phyloP scores from a whole-genome alignment of 2,797 vertebrate genomes.

The Sus cebifrons region DNA sequence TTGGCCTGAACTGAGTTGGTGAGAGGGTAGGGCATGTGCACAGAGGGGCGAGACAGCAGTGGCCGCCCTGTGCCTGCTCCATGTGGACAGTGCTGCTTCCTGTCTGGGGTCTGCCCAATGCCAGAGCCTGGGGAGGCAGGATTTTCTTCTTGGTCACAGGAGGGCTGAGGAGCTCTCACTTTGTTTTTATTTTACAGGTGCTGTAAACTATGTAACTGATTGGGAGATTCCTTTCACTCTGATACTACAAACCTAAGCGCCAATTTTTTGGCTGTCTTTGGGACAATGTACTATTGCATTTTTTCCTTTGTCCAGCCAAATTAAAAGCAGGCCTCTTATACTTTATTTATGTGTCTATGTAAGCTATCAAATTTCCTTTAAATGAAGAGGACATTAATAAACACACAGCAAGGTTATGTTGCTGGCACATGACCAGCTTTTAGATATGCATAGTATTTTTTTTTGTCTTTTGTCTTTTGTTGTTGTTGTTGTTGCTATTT shows the following conservation, averaged over 20 bases:
- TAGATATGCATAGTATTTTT: not conserved
- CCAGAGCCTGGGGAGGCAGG: not conserved
- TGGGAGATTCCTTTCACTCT: not conserved
- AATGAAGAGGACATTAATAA: not conserved
- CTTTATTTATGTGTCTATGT: not conserved
- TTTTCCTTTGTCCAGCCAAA: not conserved
- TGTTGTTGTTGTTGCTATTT: no score
- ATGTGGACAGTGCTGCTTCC: accelerated
- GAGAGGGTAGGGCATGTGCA: accelerated
- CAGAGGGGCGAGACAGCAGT: not conserved
- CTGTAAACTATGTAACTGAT: no score
- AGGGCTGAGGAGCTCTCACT: accelerated
- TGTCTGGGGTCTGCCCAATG: not conserved
- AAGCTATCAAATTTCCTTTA: not conserved
- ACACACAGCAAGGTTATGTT: not conserved
- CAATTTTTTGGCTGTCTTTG: not conserved
- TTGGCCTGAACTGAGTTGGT: accelerated
- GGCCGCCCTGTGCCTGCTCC: accelerated
- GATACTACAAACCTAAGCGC: not conserved
- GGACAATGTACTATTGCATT: not conserved
- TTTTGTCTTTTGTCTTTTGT: no score
- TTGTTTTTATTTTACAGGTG: not conserved
- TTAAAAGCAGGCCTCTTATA: not conserved
- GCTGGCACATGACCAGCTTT: not conserved
- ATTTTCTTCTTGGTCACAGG: not conserved